Conservation (phyloP, 2,888 invertebrate genomes). For the Baronia brevicornis region DNA sequence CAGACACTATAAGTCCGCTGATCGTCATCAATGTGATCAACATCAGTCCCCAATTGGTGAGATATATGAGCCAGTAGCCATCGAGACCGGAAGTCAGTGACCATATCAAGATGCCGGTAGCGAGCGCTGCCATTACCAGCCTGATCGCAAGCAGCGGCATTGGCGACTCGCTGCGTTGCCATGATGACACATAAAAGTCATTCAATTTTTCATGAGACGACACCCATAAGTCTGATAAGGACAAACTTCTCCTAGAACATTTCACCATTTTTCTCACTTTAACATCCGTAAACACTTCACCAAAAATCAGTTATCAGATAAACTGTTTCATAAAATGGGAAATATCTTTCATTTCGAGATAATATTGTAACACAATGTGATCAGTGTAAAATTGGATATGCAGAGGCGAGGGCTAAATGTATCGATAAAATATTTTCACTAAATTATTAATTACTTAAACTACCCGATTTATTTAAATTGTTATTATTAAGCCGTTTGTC, state of each 20-base stretch:
- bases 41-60: conserved; percentile 64
- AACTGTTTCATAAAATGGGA: conserved; percentile 12
- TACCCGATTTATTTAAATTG: no score
- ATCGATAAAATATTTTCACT: conserved; percentile 1
- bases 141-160: conserved; percentile 49
- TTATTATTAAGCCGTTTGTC: no score
- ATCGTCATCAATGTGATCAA: conserved; percentile 38
- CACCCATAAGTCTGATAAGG: conserved; percentile 55
- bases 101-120: conserved; percentile 47
- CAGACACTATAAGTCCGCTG: conserved; percentile 43
- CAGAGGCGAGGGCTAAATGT: no score
- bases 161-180: conserved; percentile 59
- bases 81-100: conserved; percentile 34
- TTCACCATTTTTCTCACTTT: conserved; percentile 52
- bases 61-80: conserved; percentile 49
- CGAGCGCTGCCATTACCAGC: conserved; percentile 32
- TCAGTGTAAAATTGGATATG: no score
- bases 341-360: conserved; percentile 8
- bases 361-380: no score
- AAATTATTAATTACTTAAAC: no score
- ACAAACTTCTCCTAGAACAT: conserved; percentile 46
- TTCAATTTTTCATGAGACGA: conserved; percentile 46
- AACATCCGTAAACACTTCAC: conserved; percentile 12
- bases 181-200: conserved; percentile 61
- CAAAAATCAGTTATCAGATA: conserved; percentile 14